Evolutionary conservation across 2,888 invertebrate genomes (phyloP), one percentile per base, ranked within the genome.

Genomic region (Ornithoptera alexandrae): DNA sequence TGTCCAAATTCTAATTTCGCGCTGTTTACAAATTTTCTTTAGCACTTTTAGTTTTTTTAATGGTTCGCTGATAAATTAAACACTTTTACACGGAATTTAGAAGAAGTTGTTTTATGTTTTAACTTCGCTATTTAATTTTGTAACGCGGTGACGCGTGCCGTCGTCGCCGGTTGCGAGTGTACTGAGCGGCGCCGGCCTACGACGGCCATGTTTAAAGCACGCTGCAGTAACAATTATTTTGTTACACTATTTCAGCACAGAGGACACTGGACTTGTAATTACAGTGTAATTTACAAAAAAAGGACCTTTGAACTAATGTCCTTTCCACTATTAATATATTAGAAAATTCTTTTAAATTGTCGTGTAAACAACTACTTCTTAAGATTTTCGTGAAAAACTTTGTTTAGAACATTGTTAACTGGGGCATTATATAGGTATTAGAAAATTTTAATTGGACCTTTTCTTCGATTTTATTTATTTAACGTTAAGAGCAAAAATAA

Each of bases 121-220:
- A 65, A 59, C 60, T 73, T 75, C 72, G 71, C 70, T 74, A 69
- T 72, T 73, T 61, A 66, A 71, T 72, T 74, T 70, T 71, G 69
- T 74, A 75, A 78, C 76, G 77, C 73, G 75, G 76, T 73, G 79
- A 84, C 89, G 87, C 87, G 89, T 85, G 87, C 79, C 79, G 74
- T 79, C 83, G 81, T 74, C 85, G 81, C 79, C 82, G 87, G 88
- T 85, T 86, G 86, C 81, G 84, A 79, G 84, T 82, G 80, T 76
- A 90, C 90, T 91, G 88, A 88, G 67, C 77, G 81, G 74, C 77
- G 81, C 80, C 84, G 80, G 77, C 83, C 78, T 77, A 72, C 75
- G 80, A 73, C 83, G 76, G 86, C 87, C 89, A 87, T 90, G 88
- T 90, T 89, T 86, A 88, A 88, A 86, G 87, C 90, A 85, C 85